Percentiles rank a stretch among this genome's conserved stretches.
Conservation (phyloP, 2,797 vertebrate genomes). For the Poecilia gillii region DNA sequence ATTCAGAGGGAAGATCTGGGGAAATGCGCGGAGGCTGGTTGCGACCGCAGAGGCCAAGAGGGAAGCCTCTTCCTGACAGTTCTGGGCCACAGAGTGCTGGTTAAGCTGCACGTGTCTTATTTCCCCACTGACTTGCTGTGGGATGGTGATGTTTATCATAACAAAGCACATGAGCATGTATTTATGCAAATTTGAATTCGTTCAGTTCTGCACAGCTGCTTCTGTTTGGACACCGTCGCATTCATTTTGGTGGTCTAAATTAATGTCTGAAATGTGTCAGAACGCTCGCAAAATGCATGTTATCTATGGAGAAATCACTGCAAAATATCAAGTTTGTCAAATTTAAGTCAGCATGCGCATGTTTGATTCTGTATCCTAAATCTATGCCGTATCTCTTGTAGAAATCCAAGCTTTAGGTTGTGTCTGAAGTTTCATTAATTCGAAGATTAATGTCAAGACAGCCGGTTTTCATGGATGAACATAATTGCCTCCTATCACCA, state of each 20-base stretch:
- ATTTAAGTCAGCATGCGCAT: slow-evolving; percentile 27
- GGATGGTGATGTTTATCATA: slow-evolving; percentile 70
- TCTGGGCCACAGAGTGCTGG: slow-evolving; percentile 53
- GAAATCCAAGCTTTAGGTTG: slow-evolving; percentile 10
- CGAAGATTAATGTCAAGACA: slow-evolving; percentile 52
- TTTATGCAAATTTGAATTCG: slow-evolving; percentile 44
- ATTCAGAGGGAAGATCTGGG: slow-evolving; percentile 60
- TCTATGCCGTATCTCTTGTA: slow-evolving; percentile 28
- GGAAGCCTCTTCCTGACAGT: slow-evolving; percentile 63
- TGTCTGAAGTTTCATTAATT: slow-evolving; percentile 47
- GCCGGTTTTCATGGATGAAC: slow-evolving; percentile 46
- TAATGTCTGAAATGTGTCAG: slow-evolving; percentile 4
- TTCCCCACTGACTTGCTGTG: slow-evolving; percentile 50
- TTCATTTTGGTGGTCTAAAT: neutral
- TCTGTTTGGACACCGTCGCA: slow-evolving; percentile 14
- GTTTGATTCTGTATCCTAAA: slow-evolving; percentile 16
- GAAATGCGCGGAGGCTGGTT: slow-evolving; percentile 38
- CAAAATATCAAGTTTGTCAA: neutral
- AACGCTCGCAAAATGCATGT: slow-evolving; percentile 22
- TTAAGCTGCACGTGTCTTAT: slow-evolving; percentile 50
- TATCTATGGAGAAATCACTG: neutral
- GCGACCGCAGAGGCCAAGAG: slow-evolving; percentile 40
- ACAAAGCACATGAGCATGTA: slow-evolving; percentile 58
- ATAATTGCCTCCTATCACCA: slow-evolving; percentile 44
- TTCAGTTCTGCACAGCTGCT: slow-evolving; percentile 35